Percentiles rank a stretch among this genome's conserved stretches.
Conservation (phyloP, 2,888 invertebrate genomes). For the Eucriotettix oculatus region DNA sequence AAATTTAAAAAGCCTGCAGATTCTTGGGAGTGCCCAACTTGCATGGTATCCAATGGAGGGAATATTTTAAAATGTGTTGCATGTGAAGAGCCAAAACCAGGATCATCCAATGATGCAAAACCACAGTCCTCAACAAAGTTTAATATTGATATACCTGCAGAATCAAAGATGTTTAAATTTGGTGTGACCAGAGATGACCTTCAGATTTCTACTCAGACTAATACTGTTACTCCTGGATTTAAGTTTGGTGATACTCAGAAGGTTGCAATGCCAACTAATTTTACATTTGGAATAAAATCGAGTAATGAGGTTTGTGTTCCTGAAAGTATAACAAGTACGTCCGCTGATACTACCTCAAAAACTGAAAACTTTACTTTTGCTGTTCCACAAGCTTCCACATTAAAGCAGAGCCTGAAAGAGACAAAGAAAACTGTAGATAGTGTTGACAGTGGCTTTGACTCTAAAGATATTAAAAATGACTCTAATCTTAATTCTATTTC, state of each 20-base stretch:
- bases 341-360: background rate
- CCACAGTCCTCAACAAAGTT: background rate
- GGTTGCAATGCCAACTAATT: background rate
- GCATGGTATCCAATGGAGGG: slow-evolving; percentile 35
- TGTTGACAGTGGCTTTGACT: too few relatives aligned
- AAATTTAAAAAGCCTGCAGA: slow-evolving; percentile 26
- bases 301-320: background rate
- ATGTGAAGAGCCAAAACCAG: slow-evolving; percentile 32
- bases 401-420: background rate
- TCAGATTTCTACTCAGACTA: background rate
- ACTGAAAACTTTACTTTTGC: background rate
- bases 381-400: background rate
- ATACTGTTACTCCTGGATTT: slow-evolving; percentile 15
- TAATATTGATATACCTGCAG: background rate
- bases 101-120: slow-evolving; percentile 11
- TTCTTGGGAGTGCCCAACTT: slow-evolving; percentile 39
- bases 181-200: background rate
- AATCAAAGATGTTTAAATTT: background rate
- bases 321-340: background rate
- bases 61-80: slow-evolving; percentile 32
- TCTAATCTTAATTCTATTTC: too few relatives aligned
- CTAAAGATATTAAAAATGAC: too few relatives aligned
- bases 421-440: too few relatives aligned
- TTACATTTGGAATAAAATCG: slow-evolving; percentile 1
- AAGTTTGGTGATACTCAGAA: slow-evolving; percentile 19